Evolutionary conservation across 2,888 invertebrate genomes (phyloP).

Genomic region (Trimorus sp.): DNA sequence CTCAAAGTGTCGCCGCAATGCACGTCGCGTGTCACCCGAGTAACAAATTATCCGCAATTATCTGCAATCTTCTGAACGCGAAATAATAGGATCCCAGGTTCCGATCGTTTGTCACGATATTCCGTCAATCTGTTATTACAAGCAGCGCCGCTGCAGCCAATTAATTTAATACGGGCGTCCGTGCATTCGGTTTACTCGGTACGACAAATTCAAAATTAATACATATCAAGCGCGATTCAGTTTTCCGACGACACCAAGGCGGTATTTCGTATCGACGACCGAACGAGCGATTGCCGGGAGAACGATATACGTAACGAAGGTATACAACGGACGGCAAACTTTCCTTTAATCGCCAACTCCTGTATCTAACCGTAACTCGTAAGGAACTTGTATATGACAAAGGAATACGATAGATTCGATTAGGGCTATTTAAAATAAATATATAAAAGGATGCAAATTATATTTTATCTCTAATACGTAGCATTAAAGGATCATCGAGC

Average conservation of each 20-base stretch:
- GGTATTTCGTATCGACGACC: conserved; percentile 31
- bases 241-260: not conserved
- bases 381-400: conserved; percentile 64
- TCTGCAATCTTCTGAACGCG: conserved; percentile 41
- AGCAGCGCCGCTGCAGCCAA: conserved; percentile 3
- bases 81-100: conserved; percentile 34
- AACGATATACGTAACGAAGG: conserved; percentile 69
- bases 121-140: conserved; percentile 35
- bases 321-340: conserved; percentile 55
- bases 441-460: conserved; percentile 75
- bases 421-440: conserved; percentile 72
- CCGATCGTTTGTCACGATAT: conserved; percentile 43
- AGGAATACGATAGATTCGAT: conserved; percentile 69
- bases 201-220: conserved; percentile 28
- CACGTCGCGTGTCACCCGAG: conserved; percentile 50
- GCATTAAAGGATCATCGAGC: conserved; percentile 71
- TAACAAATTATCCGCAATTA: conserved; percentile 55
- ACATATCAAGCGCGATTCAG: conserved; percentile 24
- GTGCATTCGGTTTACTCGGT: not conserved
- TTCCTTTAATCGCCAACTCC: conserved; percentile 68
- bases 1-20: conserved; percentile 56
- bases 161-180: conserved; percentile 18
- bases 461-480: conserved; percentile 79
- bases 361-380: conserved; percentile 67
- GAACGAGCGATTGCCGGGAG: conserved; percentile 72